phyloP scores from a whole-genome alignment of 2,113 vertebrate genomes.

The Pollachius pollachius region DNA sequence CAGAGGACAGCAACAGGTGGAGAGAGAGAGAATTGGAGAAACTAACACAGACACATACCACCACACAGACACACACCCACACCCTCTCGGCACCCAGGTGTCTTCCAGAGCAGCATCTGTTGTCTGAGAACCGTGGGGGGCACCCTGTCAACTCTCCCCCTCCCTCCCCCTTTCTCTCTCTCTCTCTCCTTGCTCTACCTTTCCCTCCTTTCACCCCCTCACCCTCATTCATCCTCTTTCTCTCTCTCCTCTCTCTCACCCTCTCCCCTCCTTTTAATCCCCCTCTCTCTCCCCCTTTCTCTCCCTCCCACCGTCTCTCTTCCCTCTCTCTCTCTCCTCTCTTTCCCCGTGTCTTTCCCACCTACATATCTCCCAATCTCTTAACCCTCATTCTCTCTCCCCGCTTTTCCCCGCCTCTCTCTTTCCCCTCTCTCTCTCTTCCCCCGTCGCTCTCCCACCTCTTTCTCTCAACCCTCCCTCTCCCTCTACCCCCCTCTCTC shows the following conservation, averaged over 20 bases:
- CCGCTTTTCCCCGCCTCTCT: not conserved
- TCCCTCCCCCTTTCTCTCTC: conserved; percentile 45
- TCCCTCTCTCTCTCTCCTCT: too few relatives aligned
- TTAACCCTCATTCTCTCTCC: conserved; percentile 44
- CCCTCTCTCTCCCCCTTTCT: too few relatives aligned
- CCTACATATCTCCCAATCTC: conserved; percentile 31
- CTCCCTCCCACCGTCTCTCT: too few relatives aligned
- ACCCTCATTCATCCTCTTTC: conserved; percentile 8
- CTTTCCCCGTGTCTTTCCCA: too few relatives aligned
- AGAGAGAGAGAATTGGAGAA: conserved; percentile 46
- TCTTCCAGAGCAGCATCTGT: conserved; percentile 67
- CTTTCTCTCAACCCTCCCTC: too few relatives aligned
- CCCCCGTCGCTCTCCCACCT: too few relatives aligned
- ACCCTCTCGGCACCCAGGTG: conserved; percentile 58
- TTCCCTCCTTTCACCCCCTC: too few relatives aligned
- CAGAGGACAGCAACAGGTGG: conserved; percentile 52
- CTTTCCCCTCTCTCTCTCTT: not conserved
- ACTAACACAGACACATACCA: conserved; percentile 11
- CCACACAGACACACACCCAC: conserved; percentile 54
- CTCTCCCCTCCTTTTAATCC: too few relatives aligned
- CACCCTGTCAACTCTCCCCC: conserved; percentile 65
- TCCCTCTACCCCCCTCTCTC: too few relatives aligned
- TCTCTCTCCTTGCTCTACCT: conserved; percentile 42
- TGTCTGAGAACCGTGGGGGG: conserved; percentile 69
- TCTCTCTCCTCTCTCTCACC: not conserved